Evolutionary conservation across 2,797 vertebrate genomes (phyloP), one percentile per base, ranked within the genome.

Genomic region (Epinephelus awoara): DNA sequence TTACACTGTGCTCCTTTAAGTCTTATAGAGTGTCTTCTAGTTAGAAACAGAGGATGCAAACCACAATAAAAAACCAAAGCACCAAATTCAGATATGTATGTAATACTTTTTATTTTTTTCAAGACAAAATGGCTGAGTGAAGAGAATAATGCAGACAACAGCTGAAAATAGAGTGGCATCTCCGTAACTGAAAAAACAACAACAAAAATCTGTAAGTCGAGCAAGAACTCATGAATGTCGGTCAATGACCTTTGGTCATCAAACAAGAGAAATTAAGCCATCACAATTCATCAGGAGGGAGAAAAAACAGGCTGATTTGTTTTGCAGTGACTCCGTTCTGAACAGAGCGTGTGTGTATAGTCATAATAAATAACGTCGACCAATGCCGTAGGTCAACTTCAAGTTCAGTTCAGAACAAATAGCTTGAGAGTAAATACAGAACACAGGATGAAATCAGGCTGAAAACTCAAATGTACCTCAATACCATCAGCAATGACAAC

Each of bases 41-140:
- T 25, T 17, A 50, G 18, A 59, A 6, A 47, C 18, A 21, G 10
- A 49, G n/a, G 1, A n/a, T 19, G 18, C 18, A 51, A 15, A 34
- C 5, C 5, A 40, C 21, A 76, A 77, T 2, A 61, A 77, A 58
- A 34, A 49, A 49, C 29, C 73, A 85, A 79, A 77, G 49, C 62
- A 79, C 18, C 65, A 72, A 72, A 75, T 85, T 89, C 89, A 87
- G 54, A 89, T 95, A 94, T 96, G 96, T 96, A 96, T 96, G 97
- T 96, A 92, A 92, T 97, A 96, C 96, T 88, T 94, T 95, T 94
- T 93, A 89, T 93, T 94, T 93, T 96, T 93, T 96, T 96, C 93
- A 96, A 97, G 97, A 98, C 97, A 98, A 98, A 98, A 98, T 97
- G 97, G 97, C 97, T 97, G 97, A 97, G 97, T 98, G 97, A 98